These are phyloP conservation scores for Petrolisthes cinctipes DNA, from an alignment of 2,888 invertebrate genomes.

Conservation along the genomic window DNA sequence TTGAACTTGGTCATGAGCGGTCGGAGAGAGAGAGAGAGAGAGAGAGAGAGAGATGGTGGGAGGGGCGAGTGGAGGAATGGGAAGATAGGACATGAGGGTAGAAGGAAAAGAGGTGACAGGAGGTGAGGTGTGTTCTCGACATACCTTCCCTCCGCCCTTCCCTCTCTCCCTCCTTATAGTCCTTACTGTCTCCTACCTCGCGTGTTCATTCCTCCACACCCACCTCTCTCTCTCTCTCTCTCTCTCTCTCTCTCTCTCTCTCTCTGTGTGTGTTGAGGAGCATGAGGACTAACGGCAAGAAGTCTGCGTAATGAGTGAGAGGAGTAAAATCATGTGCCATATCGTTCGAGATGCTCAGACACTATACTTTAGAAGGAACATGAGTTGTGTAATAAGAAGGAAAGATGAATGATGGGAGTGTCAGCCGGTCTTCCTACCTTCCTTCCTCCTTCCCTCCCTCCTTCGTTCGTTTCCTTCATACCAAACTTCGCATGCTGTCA, in stretches of 20 bases:
- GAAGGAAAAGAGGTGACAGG: not conserved
- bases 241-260: not conserved
- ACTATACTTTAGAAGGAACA: no score
- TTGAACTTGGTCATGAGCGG: not conserved
- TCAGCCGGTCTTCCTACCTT: not conserved
- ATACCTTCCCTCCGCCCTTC: not conserved
- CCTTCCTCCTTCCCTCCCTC: not conserved
- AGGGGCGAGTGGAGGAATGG: not conserved
- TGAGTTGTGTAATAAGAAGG: no score
- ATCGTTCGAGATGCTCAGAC: no score
- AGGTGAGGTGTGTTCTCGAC: no score
- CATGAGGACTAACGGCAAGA: no score
- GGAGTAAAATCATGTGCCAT: no score
- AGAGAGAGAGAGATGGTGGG: not conserved
- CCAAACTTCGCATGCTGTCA: not conserved
- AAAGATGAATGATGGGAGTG: no score
- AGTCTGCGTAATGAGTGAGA: no score
- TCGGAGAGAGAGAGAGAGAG: constrained; percentile 2
- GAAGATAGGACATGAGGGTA: not conserved
- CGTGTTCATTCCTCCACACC: not conserved
- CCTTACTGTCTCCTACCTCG: constrained; percentile 8
- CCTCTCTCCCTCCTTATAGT: constrained; percentile 7
- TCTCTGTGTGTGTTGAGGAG: no score
- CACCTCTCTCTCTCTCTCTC: not conserved
- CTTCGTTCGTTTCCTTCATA: not conserved